Percentiles rank a stretch among this genome's conserved stretches.
These are phyloP conservation scores for Platypus cylindrus DNA, from an alignment of 2,888 invertebrate species.

Conservation along the genomic window DNA sequence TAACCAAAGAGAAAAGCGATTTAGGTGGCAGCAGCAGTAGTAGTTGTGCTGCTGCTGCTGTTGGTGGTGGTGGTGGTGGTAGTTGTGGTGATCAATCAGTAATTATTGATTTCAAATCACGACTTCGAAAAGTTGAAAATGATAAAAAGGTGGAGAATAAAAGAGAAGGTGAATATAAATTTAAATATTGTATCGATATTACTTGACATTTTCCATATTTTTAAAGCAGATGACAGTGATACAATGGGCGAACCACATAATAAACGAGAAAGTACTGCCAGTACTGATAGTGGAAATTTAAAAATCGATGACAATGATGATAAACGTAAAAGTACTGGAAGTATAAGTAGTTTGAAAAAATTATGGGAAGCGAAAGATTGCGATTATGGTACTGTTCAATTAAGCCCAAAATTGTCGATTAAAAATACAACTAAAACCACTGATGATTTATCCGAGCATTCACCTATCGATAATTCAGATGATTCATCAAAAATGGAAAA, in stretches of 20 bases:
- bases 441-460: conserved; percentile 34
- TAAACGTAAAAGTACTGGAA: conserved; percentile 82
- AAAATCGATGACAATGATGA: conserved; percentile 57
- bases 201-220: background rate
- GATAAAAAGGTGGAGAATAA: conserved; percentile 25
- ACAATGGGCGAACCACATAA: conserved; percentile 24
- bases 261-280: conserved; percentile 36
- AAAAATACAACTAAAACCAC: conserved; percentile 38
- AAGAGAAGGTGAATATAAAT: conserved; percentile 8
- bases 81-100: conserved; percentile 28
- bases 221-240: conserved; percentile 23
- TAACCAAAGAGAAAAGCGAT: conserved; percentile 30
- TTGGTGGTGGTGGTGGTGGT: too few species aligned
- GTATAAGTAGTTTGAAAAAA: conserved; percentile 84
- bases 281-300: conserved; percentile 34
- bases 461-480: conserved; percentile 32
- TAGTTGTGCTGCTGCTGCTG: too few species aligned
- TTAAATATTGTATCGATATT: background rate
- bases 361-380: conserved; percentile 77
- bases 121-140: conserved; percentile 68
- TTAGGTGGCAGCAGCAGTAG: conserved; percentile 2
- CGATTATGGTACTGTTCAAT: conserved; percentile 41
- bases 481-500: conserved; percentile 25
- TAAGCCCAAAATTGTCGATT: conserved; percentile 51
- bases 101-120: conserved; percentile 74